These are phyloP conservation scores for Ellobium chinense DNA, from an alignment of 2,888 invertebrate genomes.

Conservation along the genomic window DNA sequence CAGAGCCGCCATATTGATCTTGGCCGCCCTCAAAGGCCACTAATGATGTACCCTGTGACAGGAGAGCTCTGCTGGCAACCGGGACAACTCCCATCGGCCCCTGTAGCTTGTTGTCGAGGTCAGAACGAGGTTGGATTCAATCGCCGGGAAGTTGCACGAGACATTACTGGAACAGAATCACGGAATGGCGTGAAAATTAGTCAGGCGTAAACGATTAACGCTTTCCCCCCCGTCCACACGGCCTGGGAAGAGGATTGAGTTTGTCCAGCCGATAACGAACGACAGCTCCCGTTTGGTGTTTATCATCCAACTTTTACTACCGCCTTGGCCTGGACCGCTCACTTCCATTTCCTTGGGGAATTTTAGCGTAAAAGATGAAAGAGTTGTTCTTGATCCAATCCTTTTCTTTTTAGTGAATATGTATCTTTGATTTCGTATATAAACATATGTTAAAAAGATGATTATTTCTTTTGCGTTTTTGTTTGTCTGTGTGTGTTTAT, in stretches of 20 bases:
- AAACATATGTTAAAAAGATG: too few species aligned
- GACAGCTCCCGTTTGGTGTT: background rate
- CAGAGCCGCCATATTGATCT: slow-evolving; percentile 9
- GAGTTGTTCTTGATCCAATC: too few species aligned
- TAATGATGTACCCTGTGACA: slow-evolving; percentile 1
- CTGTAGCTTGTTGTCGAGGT: background rate
- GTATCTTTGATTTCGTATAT: too few species aligned
- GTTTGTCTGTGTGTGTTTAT: too few species aligned
- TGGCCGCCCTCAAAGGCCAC: background rate
- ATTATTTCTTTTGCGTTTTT: too few species aligned
- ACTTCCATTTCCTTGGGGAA: background rate
- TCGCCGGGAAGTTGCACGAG: background rate
- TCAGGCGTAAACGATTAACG: background rate
- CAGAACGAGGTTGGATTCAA: background rate
- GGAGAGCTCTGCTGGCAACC: background rate
- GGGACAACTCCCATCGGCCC: background rate
- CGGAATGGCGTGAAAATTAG: background rate
- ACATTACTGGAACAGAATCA: background rate
- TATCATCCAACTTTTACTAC: background rate
- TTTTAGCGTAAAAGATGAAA: background rate
- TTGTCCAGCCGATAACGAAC: background rate
- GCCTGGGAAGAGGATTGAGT: background rate
- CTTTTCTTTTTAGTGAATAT: too few species aligned
- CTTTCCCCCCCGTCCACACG: background rate
- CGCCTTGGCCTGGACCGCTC: background rate